These are phyloP conservation scores for Hemicentrotus pulcherrimus DNA, from an alignment of 35 echinoderm and acorn worm species.

Conservation along the genomic window DNA sequence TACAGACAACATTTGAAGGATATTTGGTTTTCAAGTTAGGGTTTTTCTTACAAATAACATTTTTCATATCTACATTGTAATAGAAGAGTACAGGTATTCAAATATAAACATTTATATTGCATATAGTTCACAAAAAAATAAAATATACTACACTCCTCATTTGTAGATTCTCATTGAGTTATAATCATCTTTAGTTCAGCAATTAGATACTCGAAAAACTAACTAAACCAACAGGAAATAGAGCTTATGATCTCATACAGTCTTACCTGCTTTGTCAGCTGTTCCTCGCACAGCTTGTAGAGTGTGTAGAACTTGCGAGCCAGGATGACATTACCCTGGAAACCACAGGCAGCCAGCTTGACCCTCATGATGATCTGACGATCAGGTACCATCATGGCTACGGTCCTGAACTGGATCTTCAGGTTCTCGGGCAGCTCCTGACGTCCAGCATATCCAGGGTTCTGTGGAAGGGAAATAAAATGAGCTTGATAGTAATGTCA, in stretches of 20 bases:
- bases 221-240: neutral
- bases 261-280: slow-evolving; percentile 93
- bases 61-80: no score
- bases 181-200: no score
- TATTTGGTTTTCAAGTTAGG: no score
- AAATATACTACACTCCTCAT: no score
- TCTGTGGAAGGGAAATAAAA: slow-evolving; percentile 46
- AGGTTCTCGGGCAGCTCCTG: slow-evolving; percentile 96
- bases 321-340: slow-evolving; percentile 92
- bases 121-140: no score
- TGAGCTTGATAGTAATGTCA: no score
- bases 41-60: no score
- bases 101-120: no score
- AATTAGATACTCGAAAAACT: no score
- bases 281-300: slow-evolving; percentile 99
- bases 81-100: no score
- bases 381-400: slow-evolving; percentile 99
- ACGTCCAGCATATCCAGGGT: slow-evolving; percentile 95
- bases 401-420: slow-evolving; percentile 97
- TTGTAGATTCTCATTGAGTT: no score
- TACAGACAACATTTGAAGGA: no score
- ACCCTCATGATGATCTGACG: slow-evolving; percentile 98
- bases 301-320: slow-evolving; percentile 97
- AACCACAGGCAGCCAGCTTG: slow-evolving; percentile 95
- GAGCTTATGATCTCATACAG: neutral